A percentile compares a stretch with the other conserved stretches of the same genome.
Evolutionary conservation across 2,113 vertebrate genomes (phyloP).

Genomic region (Oenanthe oenanthe): DNA sequence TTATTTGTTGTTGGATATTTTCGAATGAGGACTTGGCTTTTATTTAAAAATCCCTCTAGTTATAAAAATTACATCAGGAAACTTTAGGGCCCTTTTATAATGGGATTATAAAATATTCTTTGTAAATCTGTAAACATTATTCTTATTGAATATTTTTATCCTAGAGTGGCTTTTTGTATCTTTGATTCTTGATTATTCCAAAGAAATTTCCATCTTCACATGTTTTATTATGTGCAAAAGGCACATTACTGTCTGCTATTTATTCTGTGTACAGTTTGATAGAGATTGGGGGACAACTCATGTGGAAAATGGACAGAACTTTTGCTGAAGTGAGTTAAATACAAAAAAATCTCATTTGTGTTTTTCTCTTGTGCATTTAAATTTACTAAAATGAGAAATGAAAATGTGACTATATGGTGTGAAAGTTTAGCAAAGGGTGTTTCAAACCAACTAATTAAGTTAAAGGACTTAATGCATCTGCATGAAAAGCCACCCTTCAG

Average conservation of each 20-base stretch:
- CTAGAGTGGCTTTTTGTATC: not conserved
- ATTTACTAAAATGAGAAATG: conserved; percentile 18
- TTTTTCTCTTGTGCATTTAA: conserved; percentile 41
- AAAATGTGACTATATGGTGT: conserved; percentile 33
- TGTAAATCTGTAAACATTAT: not conserved
- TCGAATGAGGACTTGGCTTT: not conserved
- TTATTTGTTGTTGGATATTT: not conserved
- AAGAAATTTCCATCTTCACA: not conserved
- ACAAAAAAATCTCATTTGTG: conserved; percentile 30
- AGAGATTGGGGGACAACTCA: conserved; percentile 36
- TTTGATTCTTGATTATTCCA: not conserved
- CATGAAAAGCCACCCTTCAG: not conserved
- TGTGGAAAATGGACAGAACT: conserved; percentile 24
- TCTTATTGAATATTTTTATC: not conserved
- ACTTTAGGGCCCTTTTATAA: not conserved
- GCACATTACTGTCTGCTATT: not conserved
- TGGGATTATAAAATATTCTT: not conserved
- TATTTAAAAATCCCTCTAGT: not conserved
- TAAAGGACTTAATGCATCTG: not conserved
- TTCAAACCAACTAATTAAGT: conserved; percentile 3
- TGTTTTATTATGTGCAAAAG: not conserved
- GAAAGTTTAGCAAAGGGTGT: conserved; percentile 7
- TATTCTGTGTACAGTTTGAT: conserved; percentile 25
- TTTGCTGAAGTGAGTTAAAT: not conserved
- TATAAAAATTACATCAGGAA: not conserved